phyloP scores from a whole-genome alignment of 2,113 vertebrate genomes.

The Carlito syrichta region DNA sequence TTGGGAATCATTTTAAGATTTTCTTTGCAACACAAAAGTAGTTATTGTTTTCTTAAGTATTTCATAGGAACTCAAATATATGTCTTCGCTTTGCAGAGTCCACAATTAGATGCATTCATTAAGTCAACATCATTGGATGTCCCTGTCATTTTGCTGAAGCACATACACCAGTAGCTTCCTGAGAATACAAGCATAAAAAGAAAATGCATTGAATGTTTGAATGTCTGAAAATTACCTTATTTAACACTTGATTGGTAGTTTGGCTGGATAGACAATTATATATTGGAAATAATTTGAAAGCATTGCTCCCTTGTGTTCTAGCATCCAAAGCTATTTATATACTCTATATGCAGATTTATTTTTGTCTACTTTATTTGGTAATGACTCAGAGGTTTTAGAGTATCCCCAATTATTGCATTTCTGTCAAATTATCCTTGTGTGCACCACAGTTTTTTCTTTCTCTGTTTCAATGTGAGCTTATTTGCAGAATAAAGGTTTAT shows the following conservation, averaged over 20 bases:
- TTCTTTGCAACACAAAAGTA: background rate
- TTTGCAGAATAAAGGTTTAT: constrained; percentile 18
- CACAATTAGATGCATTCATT: background rate
- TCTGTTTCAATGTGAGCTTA: constrained; percentile 35
- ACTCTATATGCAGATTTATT: background rate
- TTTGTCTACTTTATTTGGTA: constrained; percentile 44
- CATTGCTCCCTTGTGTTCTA: background rate
- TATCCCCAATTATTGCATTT: constrained; percentile 37
- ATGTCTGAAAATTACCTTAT: constrained; percentile 18
- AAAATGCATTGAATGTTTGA: background rate
- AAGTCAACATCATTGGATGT: background rate
- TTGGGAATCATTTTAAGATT: background rate
- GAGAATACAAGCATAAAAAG: constrained; percentile 1
- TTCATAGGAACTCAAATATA: background rate
- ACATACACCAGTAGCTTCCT: background rate
- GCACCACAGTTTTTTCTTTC: background rate
- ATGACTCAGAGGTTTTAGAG: constrained; percentile 32
- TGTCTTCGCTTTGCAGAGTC: background rate
- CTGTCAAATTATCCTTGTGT: constrained; percentile 48
- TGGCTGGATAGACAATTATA: constrained; percentile 27
- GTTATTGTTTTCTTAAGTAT: background rate
- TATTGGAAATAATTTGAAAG: constrained; percentile 36
- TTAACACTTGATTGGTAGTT: constrained; percentile 2
- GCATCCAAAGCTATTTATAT: background rate
- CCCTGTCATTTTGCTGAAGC: constrained; percentile 14